phyloP scores from a whole-genome alignment of 2,797 vertebrate genomes.

The Gymnopithys bicolor region DNA sequence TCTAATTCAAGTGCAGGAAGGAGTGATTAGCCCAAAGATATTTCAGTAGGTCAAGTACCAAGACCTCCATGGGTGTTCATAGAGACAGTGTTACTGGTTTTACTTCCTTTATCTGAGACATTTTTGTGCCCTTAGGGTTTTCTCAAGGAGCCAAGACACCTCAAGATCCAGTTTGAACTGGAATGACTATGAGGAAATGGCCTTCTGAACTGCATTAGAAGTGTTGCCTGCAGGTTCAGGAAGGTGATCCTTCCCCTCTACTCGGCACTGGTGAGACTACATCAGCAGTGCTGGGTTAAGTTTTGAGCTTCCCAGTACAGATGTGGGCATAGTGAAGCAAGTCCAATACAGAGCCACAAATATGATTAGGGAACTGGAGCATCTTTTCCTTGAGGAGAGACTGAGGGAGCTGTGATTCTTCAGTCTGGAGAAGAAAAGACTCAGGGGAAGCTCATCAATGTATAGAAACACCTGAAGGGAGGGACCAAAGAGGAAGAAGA shows the following conservation, averaged over 20 bases:
- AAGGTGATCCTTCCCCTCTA: neutral
- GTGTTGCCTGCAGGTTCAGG: neutral
- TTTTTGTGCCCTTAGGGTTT: neutral
- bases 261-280: fast-evolving
- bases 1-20: neutral
- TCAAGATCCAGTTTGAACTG: neutral
- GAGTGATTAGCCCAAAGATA: neutral
- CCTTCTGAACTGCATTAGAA: neutral
- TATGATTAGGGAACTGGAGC: neutral
- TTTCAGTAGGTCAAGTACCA: neutral
- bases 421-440: neutral
- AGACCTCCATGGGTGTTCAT: neutral
- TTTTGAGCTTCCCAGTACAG: neutral
- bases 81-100: neutral
- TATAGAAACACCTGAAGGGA: neutral
- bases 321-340: neutral
- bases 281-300: neutral
- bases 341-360: neutral
- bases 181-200: neutral
- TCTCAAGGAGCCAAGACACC: neutral
- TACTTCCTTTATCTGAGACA: neutral
- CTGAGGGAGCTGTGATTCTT: neutral
- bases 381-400: neutral
- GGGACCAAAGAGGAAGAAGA: neutral
- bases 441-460: neutral